Conservation (phyloP, 2,113 vertebrate species). For the Lepus americanus region DNA sequence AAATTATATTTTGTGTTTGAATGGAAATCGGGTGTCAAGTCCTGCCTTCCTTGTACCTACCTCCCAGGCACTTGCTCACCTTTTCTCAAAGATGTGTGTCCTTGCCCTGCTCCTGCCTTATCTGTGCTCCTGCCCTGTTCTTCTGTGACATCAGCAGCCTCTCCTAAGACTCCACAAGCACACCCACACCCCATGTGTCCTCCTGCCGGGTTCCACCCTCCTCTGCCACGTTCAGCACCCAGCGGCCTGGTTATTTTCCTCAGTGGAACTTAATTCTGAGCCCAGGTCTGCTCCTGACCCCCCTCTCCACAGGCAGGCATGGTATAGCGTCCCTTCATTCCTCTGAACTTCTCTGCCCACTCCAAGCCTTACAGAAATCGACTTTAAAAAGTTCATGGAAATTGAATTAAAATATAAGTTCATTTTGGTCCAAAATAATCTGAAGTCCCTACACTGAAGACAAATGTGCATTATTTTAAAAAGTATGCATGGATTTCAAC, state of each 20-base stretch:
- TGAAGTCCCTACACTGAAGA: too few species aligned
- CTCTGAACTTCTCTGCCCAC: not conserved
- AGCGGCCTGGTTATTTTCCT: not conserved
- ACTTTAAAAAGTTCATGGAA: too few species aligned
- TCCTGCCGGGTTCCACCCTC: not conserved
- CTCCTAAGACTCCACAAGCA: not conserved
- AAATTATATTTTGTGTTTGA: conserved; percentile 71
- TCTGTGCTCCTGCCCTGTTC: accelerated
- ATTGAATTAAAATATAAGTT: too few species aligned
- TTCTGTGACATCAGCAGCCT: not conserved
- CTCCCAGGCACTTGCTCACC: not conserved
- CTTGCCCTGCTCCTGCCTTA: not conserved
- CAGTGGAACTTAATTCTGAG: not conserved
- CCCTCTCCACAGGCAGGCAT: accelerated
- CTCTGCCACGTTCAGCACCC: not conserved
- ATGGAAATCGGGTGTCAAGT: conserved; percentile 24
- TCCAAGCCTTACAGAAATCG: not conserved
- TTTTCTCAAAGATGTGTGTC: not conserved
- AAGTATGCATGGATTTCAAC: not conserved
- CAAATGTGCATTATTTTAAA: too few species aligned
- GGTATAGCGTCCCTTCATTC: not conserved
- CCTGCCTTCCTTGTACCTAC: not conserved
- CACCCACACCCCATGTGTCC: not conserved
- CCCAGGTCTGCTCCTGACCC: not conserved
- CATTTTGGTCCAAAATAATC: too few species aligned